These are phyloP conservation scores for Caretta caretta DNA, from an alignment of 2,113 vertebrate genomes.

Conservation along the genomic window DNA sequence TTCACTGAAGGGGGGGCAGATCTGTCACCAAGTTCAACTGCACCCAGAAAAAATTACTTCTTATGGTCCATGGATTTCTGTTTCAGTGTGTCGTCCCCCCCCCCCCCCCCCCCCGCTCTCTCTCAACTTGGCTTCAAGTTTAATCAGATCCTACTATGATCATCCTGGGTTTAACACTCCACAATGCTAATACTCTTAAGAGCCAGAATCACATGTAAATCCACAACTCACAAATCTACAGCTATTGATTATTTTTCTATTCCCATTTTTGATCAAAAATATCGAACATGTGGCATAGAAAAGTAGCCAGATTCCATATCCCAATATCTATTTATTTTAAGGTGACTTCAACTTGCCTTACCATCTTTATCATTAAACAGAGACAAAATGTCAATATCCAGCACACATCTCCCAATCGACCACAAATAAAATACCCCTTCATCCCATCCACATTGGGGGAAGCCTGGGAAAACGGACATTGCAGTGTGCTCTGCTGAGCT, in stretches of 20 bases:
- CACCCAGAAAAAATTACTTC: neutral
- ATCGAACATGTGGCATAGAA: neutral
- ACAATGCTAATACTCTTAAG: neutral
- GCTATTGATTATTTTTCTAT: neutral
- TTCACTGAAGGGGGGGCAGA: neutral
- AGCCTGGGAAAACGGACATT: neutral
- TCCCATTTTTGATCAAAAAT: neutral
- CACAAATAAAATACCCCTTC: neutral
- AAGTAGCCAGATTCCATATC: neutral
- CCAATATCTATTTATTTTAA: neutral
- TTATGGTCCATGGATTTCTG: neutral
- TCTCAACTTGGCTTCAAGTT: constrained; percentile 37
- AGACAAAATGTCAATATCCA: constrained; percentile 46
- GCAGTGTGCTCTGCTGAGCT: neutral
- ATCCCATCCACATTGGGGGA: neutral
- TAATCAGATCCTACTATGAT: constrained; percentile 46
- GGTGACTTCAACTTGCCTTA: neutral
- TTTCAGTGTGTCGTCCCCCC: neutral
- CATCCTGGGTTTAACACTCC: constrained; percentile 52
- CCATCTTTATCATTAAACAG: neutral
- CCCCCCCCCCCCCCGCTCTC: neutral
- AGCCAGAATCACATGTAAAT: neutral
- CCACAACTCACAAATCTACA: neutral
- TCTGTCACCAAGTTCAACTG: neutral
- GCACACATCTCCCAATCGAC: neutral